Percentiles rank a stretch among this genome's conserved stretches.
These are phyloP conservation scores for Odontocerum albicorne DNA, from an alignment of 2,888 invertebrate genomes.

Conservation along the genomic window DNA sequence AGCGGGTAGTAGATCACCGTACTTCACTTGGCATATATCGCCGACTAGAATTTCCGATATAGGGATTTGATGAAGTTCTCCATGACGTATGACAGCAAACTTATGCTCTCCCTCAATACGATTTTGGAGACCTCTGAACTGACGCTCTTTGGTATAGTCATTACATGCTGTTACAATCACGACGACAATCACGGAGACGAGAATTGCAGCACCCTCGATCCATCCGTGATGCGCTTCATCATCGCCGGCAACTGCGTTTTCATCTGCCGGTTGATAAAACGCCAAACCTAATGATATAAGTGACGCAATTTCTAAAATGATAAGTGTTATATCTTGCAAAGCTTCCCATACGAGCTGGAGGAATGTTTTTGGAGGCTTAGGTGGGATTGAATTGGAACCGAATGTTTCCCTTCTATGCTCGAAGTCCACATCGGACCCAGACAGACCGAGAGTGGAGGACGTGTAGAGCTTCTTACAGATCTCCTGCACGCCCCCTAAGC, in stretches of 20 bases:
- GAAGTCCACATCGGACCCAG: slow-evolving; percentile 52
- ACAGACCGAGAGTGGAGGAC: slow-evolving; percentile 59
- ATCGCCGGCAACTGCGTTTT: slow-evolving; percentile 40
- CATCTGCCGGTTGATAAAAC: slow-evolving; percentile 38
- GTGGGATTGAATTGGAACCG: slow-evolving; percentile 64
- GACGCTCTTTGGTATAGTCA: slow-evolving; percentile 67
- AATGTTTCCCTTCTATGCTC: slow-evolving; percentile 54
- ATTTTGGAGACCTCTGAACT: slow-evolving; percentile 63
- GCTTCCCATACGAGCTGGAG: slow-evolving; percentile 64
- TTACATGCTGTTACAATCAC: slow-evolving; percentile 68
- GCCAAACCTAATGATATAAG: slow-evolving; percentile 62
- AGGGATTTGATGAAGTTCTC: slow-evolving; percentile 52
- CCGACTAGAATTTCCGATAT: slow-evolving; percentile 48
- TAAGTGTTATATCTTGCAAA: slow-evolving; percentile 64
- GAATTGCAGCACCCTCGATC: slow-evolving; percentile 68
- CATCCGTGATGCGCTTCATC: slow-evolving; percentile 60
- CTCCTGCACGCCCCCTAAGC: slow-evolving; percentile 55
- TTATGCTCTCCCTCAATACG: slow-evolving; percentile 66
- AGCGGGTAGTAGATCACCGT: slow-evolving; percentile 66
- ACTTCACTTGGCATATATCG: slow-evolving; percentile 62
- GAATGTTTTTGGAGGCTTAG: slow-evolving; percentile 64
- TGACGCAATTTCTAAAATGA: slow-evolving; percentile 63
- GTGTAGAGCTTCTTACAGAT: slow-evolving; percentile 60
- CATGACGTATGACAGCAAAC: slow-evolving; percentile 60
- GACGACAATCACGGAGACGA: slow-evolving; percentile 64